phyloP scores from a whole-genome alignment of 1,140 invertebrate species.

The Campodea augens region DNA sequence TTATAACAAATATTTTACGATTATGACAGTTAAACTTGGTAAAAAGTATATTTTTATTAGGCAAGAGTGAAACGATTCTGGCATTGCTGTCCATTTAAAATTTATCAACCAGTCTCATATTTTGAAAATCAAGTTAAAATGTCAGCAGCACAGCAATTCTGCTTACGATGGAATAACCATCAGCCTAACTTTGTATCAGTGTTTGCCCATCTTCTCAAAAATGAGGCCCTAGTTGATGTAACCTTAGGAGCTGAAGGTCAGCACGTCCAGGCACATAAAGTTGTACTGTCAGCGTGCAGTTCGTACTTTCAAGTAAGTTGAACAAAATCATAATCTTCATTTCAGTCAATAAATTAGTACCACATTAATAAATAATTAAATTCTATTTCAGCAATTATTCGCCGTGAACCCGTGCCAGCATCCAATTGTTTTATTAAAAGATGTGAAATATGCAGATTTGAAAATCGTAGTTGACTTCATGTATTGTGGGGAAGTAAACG shows the following conservation, averaged over 20 bases:
- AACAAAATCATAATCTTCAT: background rate
- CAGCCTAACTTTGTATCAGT: constrained; percentile 72
- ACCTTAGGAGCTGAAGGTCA: constrained; percentile 66
- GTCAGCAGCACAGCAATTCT: constrained; percentile 81
- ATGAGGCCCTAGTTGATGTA: constrained; percentile 68
- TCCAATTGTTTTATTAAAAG: constrained; percentile 75
- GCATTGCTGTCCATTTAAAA: too few species aligned
- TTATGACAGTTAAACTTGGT: too few species aligned
- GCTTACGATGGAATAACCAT: constrained; percentile 73
- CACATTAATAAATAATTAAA: constrained; percentile 2
- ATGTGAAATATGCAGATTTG: constrained; percentile 65
- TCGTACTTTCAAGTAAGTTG: constrained; percentile 60
- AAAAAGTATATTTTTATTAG: too few species aligned
- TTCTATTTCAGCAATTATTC: constrained; percentile 41
- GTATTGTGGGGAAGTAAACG: constrained; percentile 81
- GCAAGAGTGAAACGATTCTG: too few species aligned
- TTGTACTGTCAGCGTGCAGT: constrained; percentile 67
- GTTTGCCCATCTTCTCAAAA: constrained; percentile 55
- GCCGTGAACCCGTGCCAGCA: constrained; percentile 70
- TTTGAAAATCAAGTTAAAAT: too few species aligned
- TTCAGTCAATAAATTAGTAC: background rate
- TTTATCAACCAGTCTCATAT: too few species aligned
- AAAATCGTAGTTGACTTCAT: constrained; percentile 80
- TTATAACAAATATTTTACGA: too few species aligned
- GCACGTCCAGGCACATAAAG: constrained; percentile 65